Evolutionary conservation across 2,797 vertebrate species (phyloP).

Genomic region (Sebastiscus tertius): DNA sequence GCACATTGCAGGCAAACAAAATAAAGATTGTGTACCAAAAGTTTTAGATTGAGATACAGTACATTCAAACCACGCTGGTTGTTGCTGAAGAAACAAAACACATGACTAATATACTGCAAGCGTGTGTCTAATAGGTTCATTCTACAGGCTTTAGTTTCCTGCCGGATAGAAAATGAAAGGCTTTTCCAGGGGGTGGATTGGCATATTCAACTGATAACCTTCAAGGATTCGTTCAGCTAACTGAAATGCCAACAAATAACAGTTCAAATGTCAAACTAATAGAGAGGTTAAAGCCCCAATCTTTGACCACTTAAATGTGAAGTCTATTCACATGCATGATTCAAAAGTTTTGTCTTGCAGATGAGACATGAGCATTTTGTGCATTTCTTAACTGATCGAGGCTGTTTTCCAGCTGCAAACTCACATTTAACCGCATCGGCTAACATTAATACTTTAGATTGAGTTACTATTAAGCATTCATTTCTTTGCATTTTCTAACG

Average conservation of each 20-base stretch:
- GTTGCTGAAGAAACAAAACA: background rate
- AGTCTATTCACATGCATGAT: background rate
- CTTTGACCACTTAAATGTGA: background rate
- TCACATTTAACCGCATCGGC: background rate
- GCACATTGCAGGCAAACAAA: background rate
- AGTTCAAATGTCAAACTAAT: constrained; percentile 48
- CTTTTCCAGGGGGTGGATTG: constrained; percentile 11
- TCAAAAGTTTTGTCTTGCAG: background rate
- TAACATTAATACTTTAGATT: background rate
- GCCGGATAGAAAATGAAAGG: constrained; percentile 6
- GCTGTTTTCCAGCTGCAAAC: background rate
- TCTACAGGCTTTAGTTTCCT: background rate
- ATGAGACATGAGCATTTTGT: background rate
- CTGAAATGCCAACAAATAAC: constrained; percentile 50
- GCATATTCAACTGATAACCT: constrained; percentile 24
- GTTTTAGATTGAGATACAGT: background rate
- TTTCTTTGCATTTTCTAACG: background rate
- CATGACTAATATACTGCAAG: background rate
- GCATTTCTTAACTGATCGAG: background rate
- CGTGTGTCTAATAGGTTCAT: background rate
- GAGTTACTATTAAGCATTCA: background rate
- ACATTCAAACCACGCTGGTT: background rate
- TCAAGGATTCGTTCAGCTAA: constrained; percentile 24
- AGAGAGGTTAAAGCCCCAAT: constrained; percentile 11
- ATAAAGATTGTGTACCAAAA: background rate